Conservation (phyloP, 92 coral and sea anemone species). For the Plumapathes pennacea region DNA sequence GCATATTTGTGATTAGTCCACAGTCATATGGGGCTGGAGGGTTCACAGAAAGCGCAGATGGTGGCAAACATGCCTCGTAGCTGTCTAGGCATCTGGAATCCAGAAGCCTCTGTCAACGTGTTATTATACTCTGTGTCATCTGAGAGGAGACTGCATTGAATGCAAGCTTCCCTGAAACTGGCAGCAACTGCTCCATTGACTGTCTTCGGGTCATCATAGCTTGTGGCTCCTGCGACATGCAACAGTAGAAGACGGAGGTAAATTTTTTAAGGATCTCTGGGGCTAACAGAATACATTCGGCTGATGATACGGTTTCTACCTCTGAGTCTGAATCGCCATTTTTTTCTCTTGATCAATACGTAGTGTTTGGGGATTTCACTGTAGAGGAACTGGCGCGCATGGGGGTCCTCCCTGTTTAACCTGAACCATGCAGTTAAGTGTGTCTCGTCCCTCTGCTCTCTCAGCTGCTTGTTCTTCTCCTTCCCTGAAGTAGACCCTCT, state of each 20-base stretch:
- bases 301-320: no score
- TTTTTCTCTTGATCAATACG: no score
- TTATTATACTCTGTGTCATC: conserved; percentile 5
- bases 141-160: neutral
- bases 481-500: neutral
- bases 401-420: neutral
- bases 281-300: conserved; percentile 6
- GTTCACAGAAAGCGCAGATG: conserved; percentile 8
- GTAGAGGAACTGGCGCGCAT: neutral
- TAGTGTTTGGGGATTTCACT: no score
- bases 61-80: neutral
- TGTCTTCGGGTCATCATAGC: conserved; percentile 2
- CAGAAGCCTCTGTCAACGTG: neutral
- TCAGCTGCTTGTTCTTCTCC: neutral
- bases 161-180: neutral
- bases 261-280: no score
- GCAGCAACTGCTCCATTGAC: conserved; percentile 2
- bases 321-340: no score
- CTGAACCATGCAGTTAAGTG: neutral
- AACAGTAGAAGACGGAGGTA: no score
- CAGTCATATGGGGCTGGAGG: neutral
- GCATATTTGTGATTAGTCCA: conserved; percentile 7
- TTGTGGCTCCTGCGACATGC: no score
- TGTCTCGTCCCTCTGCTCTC: neutral
- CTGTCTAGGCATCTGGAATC: neutral